Base-by-base conservation (phyloP, 2,797 vertebrate species). In the Hafferia zeledoni region DNA sequence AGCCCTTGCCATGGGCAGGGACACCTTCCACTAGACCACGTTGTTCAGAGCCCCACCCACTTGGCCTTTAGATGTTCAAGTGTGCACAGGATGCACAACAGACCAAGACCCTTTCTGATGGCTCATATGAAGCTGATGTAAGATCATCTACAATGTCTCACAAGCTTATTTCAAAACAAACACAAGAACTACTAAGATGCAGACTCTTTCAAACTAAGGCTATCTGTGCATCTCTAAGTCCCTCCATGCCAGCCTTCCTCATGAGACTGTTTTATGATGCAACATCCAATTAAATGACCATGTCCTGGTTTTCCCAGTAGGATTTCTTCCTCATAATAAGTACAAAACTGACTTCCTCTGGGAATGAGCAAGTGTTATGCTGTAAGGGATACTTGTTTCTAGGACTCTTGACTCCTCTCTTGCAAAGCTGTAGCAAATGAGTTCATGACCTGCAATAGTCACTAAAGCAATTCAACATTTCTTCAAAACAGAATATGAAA, bases 201-300 rank as follows among this genome's bases (percentile, higher is more conserved):
- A 94, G 50, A 79, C 70, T 65, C 43, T 72, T 90, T 63, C 76
- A 57, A 59, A 47, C 39, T 41, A 65, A 87, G 63, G 69, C 47
- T 41, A 93, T 55, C 70, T 52, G 8, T 44, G 83, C 1, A 11
- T 79, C 56, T 83, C 57, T 41, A 92, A 94, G 89, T 96, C 71
- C 63, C 89, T 65, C 59, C 2, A 6, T 33, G 44, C 6, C 63
- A 76, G 27, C 56, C 59, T 74, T 74, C 71, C 81, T 60, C 20
- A 28, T 52, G 59, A 80, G 79, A 17, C 33, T 80, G 25, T 67
- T 84, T 91, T n/a, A 82, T 92, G 92, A 95, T 87, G 94, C 92
- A 95, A 93, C 18, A 20, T 85, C 52, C 78, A 96, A 91, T 83
- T 92, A 96, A 89, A 80, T 52, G 52, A 49, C 83, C 93, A 80